These are phyloP conservation scores for Somateria mollissima DNA, from an alignment of 2,797 vertebrate genomes.

Conservation along the genomic window DNA sequence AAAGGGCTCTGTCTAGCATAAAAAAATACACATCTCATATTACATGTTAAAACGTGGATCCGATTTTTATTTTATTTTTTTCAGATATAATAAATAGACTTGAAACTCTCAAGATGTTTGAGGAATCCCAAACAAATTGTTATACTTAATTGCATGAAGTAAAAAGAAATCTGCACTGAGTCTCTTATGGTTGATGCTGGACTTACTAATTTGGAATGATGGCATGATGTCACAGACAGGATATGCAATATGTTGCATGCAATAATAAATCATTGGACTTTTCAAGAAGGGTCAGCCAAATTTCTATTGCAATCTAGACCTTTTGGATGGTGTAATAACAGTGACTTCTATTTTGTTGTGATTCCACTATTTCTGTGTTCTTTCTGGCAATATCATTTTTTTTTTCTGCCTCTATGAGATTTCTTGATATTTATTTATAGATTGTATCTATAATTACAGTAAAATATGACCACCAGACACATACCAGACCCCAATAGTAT, in stretches of 20 bases:
- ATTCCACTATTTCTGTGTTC: background rate
- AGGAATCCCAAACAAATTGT: background rate
- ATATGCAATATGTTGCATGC: background rate
- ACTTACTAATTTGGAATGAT: background rate
- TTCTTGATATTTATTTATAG: background rate
- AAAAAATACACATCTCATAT: background rate
- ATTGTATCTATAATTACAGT: background rate
- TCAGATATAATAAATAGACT: background rate
- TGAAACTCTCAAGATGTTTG: background rate
- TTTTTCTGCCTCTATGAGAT: background rate
- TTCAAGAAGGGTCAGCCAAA: background rate
- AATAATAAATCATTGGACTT: background rate
- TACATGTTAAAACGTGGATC: background rate
- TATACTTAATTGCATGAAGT: background rate
- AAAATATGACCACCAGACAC: background rate
- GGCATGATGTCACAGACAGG: background rate
- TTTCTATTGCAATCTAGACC: background rate
- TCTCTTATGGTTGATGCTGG: background rate
- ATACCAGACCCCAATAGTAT: background rate
- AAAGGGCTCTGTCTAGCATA: background rate
- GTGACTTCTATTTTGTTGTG: background rate
- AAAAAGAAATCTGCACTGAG: background rate
- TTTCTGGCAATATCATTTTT: background rate
- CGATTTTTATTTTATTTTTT: background rate
- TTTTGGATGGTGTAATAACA: background rate